Evolutionary conservation across 2,113 vertebrate genomes (phyloP).

Genomic region (Sceloporus undulatus): DNA sequence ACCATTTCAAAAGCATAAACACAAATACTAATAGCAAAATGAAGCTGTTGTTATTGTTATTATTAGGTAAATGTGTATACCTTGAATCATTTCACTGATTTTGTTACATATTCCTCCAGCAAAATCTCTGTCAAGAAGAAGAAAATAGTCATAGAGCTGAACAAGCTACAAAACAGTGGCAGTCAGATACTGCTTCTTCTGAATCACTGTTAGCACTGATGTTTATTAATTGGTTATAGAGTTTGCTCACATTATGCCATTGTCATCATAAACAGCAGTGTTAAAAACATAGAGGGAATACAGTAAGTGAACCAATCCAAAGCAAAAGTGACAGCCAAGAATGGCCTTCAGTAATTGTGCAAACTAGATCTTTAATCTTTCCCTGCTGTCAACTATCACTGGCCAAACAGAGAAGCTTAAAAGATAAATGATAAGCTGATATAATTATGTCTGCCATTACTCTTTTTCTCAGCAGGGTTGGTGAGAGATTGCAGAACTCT

Average conservation of each 20-base stretch:
- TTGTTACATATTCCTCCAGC: constrained; percentile 98
- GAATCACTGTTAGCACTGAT: not conserved
- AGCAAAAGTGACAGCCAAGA: not conserved
- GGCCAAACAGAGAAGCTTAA: not conserved
- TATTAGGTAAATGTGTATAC: constrained; percentile 72
- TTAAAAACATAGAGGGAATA: not conserved
- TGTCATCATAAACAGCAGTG: not conserved
- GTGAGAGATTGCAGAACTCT: not conserved
- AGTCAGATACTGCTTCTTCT: not conserved
- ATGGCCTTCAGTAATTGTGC: not conserved
- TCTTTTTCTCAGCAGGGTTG: not conserved
- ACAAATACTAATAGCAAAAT: not conserved
- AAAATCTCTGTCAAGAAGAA: constrained; percentile 89
- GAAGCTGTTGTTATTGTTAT: not conserved
- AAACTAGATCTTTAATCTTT: not conserved
- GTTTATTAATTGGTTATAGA: not conserved
- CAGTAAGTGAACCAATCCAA: not conserved
- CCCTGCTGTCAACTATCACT: not conserved
- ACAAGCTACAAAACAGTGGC: not conserved
- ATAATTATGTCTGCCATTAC: not conserved
- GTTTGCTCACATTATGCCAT: not conserved
- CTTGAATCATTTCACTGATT: constrained; percentile 99
- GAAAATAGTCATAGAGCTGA: not conserved
- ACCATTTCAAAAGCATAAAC: not conserved
- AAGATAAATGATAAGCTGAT: not conserved